A percentile compares a stretch with the other conserved stretches of the same genome.
Evolutionary conservation across 1,140 invertebrate species (phyloP).

Genomic region (Drosophila nasuta): DNA sequence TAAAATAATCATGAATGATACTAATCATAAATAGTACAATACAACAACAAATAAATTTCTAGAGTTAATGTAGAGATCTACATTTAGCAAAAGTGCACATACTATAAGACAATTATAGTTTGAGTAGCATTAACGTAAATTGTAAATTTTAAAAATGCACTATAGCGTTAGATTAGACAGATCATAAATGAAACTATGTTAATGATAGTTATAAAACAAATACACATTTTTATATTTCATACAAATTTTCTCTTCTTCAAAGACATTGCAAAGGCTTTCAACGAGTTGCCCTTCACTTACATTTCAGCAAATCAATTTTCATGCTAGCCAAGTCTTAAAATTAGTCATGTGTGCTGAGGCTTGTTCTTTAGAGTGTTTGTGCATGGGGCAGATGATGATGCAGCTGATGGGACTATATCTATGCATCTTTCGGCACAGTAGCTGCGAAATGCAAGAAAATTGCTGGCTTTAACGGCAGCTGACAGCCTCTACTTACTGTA

Average conservation of each 20-base stretch:
- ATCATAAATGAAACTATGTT: no score
- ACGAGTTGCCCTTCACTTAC: neutral
- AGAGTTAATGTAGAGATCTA: neutral
- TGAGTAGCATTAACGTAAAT: neutral
- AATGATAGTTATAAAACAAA: no score
- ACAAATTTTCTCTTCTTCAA: no score
- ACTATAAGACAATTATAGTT: neutral
- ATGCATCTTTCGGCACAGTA: conserved; percentile 69
- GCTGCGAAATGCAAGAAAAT: conserved; percentile 44
- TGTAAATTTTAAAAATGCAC: no score
- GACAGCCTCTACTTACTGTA: conserved; percentile 5
- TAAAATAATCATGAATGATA: no score
- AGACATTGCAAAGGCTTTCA: no score
- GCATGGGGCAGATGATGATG: conserved; percentile 24
- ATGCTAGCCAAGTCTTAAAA: neutral
- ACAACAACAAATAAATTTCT: neutral
- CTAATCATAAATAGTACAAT: no score
- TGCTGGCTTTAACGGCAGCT: conserved; percentile 69
- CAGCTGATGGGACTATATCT: conserved; percentile 44
- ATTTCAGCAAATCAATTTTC: conserved; percentile 16
- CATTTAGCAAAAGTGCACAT: conserved; percentile 6
- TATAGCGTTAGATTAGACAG: no score
- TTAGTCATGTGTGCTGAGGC: conserved; percentile 5
- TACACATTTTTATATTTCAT: no score
- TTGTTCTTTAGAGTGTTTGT: neutral